Evolutionary conservation across 1,140 invertebrate genomes (phyloP).

Genomic region (Cherax destructor): DNA sequence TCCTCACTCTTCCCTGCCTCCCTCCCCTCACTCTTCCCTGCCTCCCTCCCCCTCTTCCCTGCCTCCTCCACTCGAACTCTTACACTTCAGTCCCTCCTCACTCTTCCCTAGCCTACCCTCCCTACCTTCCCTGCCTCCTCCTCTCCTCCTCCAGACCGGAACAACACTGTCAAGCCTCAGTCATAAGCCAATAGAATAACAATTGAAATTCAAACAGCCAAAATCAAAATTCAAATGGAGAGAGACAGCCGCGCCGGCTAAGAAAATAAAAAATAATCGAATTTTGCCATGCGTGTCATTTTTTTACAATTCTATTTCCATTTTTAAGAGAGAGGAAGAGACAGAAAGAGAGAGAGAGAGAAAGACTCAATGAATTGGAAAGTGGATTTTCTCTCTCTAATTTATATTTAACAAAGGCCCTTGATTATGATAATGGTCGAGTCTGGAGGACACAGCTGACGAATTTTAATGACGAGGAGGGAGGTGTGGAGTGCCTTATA

Average conservation of each 20-base stretch:
- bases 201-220: constrained; percentile 68
- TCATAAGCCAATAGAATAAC: constrained; percentile 68
- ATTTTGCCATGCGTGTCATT: constrained; percentile 62
- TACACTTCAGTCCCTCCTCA: not conserved
- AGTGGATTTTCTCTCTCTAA: not conserved
- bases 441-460: not conserved
- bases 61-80: not conserved
- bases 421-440: constrained; percentile 23
- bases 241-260: constrained; percentile 50
- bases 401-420: not conserved
- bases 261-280: constrained; percentile 67
- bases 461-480: not conserved
- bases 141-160: constrained; percentile 18
- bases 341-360: not conserved
- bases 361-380: not conserved
- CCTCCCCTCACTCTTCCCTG: not conserved
- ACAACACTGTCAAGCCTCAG: constrained; percentile 61
- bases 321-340: constrained; percentile 7
- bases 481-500: not conserved
- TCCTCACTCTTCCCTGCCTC: not conserved
- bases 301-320: constrained; percentile 55
- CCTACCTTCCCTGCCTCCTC: not conserved
- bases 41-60: not conserved
- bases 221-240: constrained; percentile 68
- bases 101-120: not conserved